These are phyloP conservation scores for Xestobium rufovillosum DNA, from an alignment of 2,888 invertebrate species.

Conservation along the genomic window DNA sequence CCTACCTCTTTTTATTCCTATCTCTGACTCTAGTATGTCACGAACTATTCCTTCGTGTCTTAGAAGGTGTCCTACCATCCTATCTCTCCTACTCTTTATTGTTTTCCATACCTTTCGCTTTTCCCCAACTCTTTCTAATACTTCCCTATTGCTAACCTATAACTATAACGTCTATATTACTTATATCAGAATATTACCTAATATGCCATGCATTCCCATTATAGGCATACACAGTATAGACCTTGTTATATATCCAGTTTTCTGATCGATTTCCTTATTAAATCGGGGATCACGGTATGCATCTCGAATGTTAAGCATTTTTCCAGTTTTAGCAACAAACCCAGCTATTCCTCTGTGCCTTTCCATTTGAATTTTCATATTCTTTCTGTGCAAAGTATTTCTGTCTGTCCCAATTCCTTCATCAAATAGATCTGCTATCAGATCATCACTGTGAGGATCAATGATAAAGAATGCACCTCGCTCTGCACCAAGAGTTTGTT, in stretches of 20 bases:
- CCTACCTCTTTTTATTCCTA: too few species aligned
- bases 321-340: conserved; percentile 46
- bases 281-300: conserved; percentile 51
- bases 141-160: too few species aligned
- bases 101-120: too few species aligned
- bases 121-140: too few species aligned
- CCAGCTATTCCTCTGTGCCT: conserved; percentile 49
- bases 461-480: conserved; percentile 52
- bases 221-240: conserved; percentile 51
- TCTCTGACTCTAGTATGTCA: too few species aligned
- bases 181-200: conserved; percentile 41
- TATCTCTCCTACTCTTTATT: too few species aligned
- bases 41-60: too few species aligned
- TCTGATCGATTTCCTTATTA: conserved; percentile 47
- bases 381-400: conserved; percentile 46
- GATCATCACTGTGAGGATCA: conserved; percentile 43
- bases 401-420: conserved; percentile 43
- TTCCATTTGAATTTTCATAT: conserved; percentile 46
- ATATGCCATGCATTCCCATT: conserved; percentile 44
- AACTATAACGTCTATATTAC: background rate
- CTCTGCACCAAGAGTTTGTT: conserved; percentile 51
- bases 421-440: conserved; percentile 53
- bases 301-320: conserved; percentile 47
- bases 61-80: too few species aligned
- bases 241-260: conserved; percentile 50